Evolutionary conservation across 1,140 invertebrate species (phyloP).

Genomic region (Drosophila pandora): DNA sequence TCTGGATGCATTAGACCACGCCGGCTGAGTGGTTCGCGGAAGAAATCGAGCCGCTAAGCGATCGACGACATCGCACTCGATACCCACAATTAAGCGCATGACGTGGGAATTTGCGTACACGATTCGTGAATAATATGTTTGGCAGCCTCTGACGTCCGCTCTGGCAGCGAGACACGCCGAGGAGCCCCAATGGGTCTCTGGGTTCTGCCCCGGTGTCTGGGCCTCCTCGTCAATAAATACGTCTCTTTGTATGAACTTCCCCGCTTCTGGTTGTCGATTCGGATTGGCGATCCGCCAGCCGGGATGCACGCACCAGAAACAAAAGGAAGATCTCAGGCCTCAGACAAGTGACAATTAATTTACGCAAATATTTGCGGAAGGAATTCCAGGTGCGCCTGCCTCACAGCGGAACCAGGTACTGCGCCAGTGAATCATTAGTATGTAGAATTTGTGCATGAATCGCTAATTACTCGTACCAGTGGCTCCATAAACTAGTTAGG

Average conservation of each 20-base stretch:
- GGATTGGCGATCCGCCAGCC: constrained; percentile 12
- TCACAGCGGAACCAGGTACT: constrained; percentile 34
- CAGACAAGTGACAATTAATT: constrained; percentile 62
- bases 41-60: constrained; percentile 55
- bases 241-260: constrained; percentile 50
- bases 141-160: constrained; percentile 40
- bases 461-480: constrained; percentile 42
- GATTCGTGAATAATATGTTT: constrained; percentile 5
- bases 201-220: constrained; percentile 46
- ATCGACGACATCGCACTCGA: constrained; percentile 19
- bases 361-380: constrained; percentile 70
- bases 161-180: constrained; percentile 39
- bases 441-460: constrained; percentile 15
- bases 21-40: constrained; percentile 36
- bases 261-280: constrained; percentile 2
- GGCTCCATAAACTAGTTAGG: no score
- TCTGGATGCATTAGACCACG: constrained; percentile 14
- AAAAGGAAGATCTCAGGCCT: constrained; percentile 30
- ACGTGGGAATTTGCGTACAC: constrained; percentile 55
- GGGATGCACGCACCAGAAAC: constrained; percentile 28
- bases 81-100: constrained; percentile 50
- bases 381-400: constrained; percentile 59
- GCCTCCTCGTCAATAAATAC: constrained; percentile 20
- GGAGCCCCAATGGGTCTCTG: constrained; percentile 45
- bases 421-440: constrained; percentile 45